Base-by-base conservation (phyloP, 2,113 vertebrate genomes). In the Oceanites oceanicus region DNA sequence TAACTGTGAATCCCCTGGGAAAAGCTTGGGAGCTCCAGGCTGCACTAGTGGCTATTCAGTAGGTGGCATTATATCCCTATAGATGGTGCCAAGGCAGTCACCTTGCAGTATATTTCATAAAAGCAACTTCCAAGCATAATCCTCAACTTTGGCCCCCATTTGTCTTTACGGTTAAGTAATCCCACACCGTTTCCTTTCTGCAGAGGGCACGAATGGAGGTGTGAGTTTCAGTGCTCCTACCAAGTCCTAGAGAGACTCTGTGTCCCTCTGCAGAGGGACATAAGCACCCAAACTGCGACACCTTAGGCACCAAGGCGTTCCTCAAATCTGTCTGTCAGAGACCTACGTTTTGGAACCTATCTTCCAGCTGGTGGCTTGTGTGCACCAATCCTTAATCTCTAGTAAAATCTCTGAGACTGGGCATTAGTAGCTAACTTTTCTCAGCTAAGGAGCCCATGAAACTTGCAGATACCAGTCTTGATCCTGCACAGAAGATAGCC, bases 31-130 rank as follows among this genome's bases (percentile, higher is more conserved):
- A 76, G 62, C 42, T 91, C 77, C 71, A 89, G 86, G 74, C 92
- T 95, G 62, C 81, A 13, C 45, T 55, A 44, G 62, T 72, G 74
- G 86, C 89, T 58, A 95, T 63, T 96, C 95, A 95, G 93, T 96
- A 96, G 91, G 92, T 96, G 95, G 95, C 86, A 97, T 92, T 94
- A 66, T 80, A 95, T 70, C 71, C 71, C 78, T 79, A 86, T 88
- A 95, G 89, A 95, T 88, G 53, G 61, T 81, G 49, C 70, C 68
- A 78, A 42, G 49, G 12, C 13, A 1, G 0, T 8, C 16, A 30
- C 27, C 42, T 38, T 1, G 1, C n/a, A 85, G 11, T 53, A 6
- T 30, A 50, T n/a, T 72, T 70, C 29, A 62, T 68, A 34, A 74
- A 88, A 88, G 25, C 21, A 44, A 38, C 20, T 84, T 61, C 36